Percentiles rank a stretch among this genome's conserved stretches.
These are phyloP conservation scores for Mylabris sibirica DNA, from an alignment of 2,888 invertebrate species.

Conservation along the genomic window DNA sequence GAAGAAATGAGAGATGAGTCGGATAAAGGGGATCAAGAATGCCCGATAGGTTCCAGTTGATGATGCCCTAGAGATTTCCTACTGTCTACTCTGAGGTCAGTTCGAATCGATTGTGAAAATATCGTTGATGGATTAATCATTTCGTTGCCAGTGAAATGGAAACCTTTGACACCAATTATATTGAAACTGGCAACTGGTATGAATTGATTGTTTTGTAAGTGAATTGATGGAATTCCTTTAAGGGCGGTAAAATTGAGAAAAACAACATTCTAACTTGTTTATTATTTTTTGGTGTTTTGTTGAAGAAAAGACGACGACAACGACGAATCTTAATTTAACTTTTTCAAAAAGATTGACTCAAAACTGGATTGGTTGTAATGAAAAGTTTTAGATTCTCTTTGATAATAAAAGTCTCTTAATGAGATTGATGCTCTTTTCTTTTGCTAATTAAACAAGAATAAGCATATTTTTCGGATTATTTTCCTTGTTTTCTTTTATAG, in stretches of 20 bases:
- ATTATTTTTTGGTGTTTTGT: background rate
- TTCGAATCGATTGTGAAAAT: constrained; percentile 39
- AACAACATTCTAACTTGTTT: background rate
- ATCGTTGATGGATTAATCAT: constrained; percentile 34
- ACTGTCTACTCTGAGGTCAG: constrained; percentile 43
- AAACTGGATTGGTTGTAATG: background rate
- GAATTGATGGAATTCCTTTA: background rate
- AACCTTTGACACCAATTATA: constrained; percentile 18
- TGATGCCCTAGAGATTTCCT: constrained; percentile 45
- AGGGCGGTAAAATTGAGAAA: background rate
- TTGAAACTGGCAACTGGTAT: constrained; percentile 14
- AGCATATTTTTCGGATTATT: background rate
- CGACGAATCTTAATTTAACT: background rate
- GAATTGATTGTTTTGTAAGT: constrained; percentile 12
- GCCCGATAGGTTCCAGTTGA: constrained; percentile 46
- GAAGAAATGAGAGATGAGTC: constrained; percentile 51
- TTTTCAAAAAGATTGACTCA: background rate
- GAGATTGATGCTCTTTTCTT: background rate
- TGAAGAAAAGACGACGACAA: background rate
- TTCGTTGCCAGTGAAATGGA: constrained; percentile 18
- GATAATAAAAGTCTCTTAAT: background rate
- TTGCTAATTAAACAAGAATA: background rate
- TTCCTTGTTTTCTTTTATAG: background rate
- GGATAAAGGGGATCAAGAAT: constrained; percentile 52
- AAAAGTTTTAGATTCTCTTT: background rate